These are phyloP conservation scores for Baccha elongata DNA, from an alignment of 2,888 invertebrate genomes.

Conservation along the genomic window DNA sequence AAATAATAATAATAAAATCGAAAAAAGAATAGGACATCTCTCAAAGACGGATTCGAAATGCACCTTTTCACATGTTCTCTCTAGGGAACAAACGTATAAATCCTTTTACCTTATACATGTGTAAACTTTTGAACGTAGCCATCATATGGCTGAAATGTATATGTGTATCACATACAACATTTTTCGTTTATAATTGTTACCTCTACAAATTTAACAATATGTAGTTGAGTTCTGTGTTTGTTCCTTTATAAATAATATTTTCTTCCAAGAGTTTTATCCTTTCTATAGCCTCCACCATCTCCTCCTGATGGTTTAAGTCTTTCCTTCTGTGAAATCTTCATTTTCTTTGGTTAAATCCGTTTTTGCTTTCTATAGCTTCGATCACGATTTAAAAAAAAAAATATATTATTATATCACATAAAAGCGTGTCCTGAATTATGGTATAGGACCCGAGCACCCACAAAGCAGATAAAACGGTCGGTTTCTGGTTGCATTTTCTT, in stretches of 20 bases:
- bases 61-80: conserved; percentile 20
- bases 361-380: conserved; percentile 36
- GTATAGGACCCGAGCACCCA: conserved; percentile 46
- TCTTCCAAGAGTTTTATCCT: conserved; percentile 19
- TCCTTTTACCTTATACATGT: conserved; percentile 32
- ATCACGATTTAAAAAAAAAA: conserved; percentile 55
- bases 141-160: conserved; percentile 12
- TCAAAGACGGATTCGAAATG: conserved; percentile 56
- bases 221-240: conserved; percentile 20
- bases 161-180: not conserved
- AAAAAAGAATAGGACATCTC: conserved; percentile 32
- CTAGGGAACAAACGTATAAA: conserved; percentile 47
- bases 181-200: conserved; percentile 66
- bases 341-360: conserved; percentile 50
- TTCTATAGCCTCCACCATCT: not conserved
- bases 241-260: not conserved
- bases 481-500: conserved; percentile 61
- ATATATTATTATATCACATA: conserved; percentile 45
- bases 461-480: conserved; percentile 66
- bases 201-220: conserved; percentile 51
- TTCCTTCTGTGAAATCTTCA: conserved; percentile 30
- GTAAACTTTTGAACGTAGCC: conserved; percentile 25
- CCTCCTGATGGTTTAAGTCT: not conserved
- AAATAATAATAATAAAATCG: not conserved
- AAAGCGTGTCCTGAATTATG: conserved; percentile 72